Evolutionary conservation across 2,113 vertebrate genomes (phyloP), one percentile per base, ranked within the genome.

Genomic region (Sebastes fasciatus): DNA sequence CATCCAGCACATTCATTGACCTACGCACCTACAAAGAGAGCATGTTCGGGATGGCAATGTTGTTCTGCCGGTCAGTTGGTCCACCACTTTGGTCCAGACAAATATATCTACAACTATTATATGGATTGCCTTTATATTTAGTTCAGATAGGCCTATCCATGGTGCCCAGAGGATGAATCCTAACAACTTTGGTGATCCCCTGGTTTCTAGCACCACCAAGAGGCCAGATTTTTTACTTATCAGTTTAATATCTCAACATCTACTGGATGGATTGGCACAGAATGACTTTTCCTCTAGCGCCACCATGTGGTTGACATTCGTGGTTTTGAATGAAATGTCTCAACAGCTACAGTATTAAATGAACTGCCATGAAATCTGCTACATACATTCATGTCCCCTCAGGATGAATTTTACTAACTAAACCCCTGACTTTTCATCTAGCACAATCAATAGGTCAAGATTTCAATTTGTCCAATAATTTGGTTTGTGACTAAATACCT

Each of bases 291-390:
- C 51, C 51, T 77, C 60, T 66, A 13, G 34, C 0, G 14, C 61
- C 81, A 78, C 54, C 68, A 4, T 66, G 61, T 60, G 81, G 81
- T 26, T 13, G 4, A 42, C 8, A 8, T 13, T 10, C 23, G 13
- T 16, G 3, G 7, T 17, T 40, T 52, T 21, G 4, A 23, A 12
- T 21, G 6, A 55, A 49, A 48, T 13, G 34, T 42, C 54, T 26
- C 54, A 43, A 2, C 23, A 26, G 26, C 26, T 26, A 26, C 26
- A 26, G 26, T 43, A 12, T 5, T 69, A n/a, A n/a, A 46, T 55
- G 13, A 2, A 71, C 17, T n/a, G 3, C 10, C 0, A 2, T 52
- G 48, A 68, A 52, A 21, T 6, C 21, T 51, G 17, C 23, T 1
- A 4, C 8, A 43, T 2, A 69, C 26, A 61, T 6, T 58, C 40